phyloP scores from a whole-genome alignment of 2,113 vertebrate species.

The Callionymus lyra region DNA sequence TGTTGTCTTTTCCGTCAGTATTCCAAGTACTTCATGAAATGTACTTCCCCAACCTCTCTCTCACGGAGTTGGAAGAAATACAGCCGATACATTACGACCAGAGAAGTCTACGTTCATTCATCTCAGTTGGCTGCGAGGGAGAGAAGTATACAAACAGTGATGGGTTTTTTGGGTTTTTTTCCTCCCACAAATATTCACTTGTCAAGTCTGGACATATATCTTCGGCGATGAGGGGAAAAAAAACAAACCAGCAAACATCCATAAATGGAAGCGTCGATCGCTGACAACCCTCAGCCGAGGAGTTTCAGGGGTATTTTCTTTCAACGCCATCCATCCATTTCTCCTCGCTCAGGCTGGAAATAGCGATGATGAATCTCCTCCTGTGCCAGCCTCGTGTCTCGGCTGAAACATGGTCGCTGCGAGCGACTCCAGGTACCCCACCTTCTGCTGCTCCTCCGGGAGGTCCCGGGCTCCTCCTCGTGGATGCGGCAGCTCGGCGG shows the following conservation, averaged over 20 bases:
- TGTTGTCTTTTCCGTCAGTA: too few species aligned
- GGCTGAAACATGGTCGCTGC: conserved; percentile 40
- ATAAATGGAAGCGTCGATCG: conserved; percentile 8
- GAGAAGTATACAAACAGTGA: too few species aligned
- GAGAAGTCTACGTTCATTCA: too few species aligned
- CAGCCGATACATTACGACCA: too few species aligned
- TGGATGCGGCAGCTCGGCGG: conserved; percentile 37
- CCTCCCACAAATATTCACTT: too few species aligned
- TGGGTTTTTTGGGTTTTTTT: too few species aligned
- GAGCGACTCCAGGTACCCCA: conserved; percentile 31
- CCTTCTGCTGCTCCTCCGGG: conserved; percentile 37
- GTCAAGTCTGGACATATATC: conserved; percentile 15
- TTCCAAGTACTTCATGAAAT: too few species aligned
- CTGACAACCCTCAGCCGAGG: conserved; percentile 1
- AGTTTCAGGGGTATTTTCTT: conserved; percentile 17
- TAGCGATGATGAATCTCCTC: conserved; percentile 15
- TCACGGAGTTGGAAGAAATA: too few species aligned
- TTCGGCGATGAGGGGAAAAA: conserved; percentile 8
- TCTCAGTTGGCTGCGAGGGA: too few species aligned
- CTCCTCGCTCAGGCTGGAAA: conserved; percentile 25
- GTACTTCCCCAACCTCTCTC: too few species aligned
- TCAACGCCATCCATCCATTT: conserved; percentile 9
- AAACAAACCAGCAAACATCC: conserved; percentile 1
- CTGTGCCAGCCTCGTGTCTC: conserved; percentile 20
- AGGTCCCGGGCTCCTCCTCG: conserved; percentile 26